Evolutionary conservation across 2,113 vertebrate genomes (phyloP), one percentile per base, ranked within the genome.

Genomic region (Etheostoma spectabile): DNA sequence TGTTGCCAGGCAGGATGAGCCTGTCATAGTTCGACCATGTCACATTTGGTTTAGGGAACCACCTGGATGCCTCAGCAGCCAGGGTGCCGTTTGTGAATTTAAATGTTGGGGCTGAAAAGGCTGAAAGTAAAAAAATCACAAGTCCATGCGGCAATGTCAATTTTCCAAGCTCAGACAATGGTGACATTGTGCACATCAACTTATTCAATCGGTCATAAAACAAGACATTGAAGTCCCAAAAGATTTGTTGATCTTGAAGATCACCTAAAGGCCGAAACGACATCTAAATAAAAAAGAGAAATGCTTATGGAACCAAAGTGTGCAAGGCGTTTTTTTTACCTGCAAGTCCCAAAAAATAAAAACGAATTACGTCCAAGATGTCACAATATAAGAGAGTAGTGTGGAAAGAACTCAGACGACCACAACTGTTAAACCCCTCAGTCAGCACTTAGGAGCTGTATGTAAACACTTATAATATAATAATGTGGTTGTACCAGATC

Each of bases 21-120:
- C 63, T 76, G 0, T 21, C 33, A 0, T 13, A 4, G 81, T 77
- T 45, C 4, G 21, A 12, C 91, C 93, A 93, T 0, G 35, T 89
- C 11, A 90, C 67, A 0, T 15, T 69, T 0, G 93, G 93, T 30
- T 68, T 57, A 2, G 91, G 93, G 56, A 77, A 75, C 93, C 93
- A 93, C 6, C 77, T 57, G 53, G 15, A 48, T 0, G 91, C 90
- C 60, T 46, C 18, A 0, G 88, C 86, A 1, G 14, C 24, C 79
- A 93, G 62, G 60, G 5, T 19, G 19, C 38, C 56, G 0, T 66
- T 21, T 0, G 68, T 63, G 7, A 80, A 24, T 0, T 21, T 85
- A 8, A 93, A 89, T 0, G 52, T 57, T 0, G 91, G 87, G 0
- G 69, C 86, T 63, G 91, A 74, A 57, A 82, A 93, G 59, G 89